These are phyloP conservation scores for Congeria kusceri DNA, from an alignment of 2,888 invertebrate genomes.

Conservation along the genomic window DNA sequence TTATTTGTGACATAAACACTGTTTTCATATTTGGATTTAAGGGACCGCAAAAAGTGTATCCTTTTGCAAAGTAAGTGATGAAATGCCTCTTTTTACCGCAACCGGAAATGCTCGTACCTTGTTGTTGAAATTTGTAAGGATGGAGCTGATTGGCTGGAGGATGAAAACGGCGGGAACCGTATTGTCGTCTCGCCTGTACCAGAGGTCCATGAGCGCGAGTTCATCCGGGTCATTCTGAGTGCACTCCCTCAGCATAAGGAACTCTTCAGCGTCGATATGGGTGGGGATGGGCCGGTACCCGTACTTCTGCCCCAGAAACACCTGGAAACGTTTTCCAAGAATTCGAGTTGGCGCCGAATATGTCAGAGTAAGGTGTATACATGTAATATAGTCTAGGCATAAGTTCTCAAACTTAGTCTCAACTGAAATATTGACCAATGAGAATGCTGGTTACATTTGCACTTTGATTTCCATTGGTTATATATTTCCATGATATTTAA, in stretches of 20 bases:
- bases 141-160: slow-evolving; percentile 98
- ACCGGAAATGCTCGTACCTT: slow-evolving; percentile 88
- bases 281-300: slow-evolving; percentile 99
- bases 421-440: too few relatives aligned
- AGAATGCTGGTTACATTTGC: too few relatives aligned
- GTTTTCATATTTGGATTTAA: too few relatives aligned
- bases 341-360: neutral
- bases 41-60: too few relatives aligned
- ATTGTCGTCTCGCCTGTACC: slow-evolving; percentile 98
- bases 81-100: too few relatives aligned
- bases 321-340: slow-evolving; percentile 86
- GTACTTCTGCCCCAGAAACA: slow-evolving; percentile 98
- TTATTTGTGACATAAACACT: too few relatives aligned
- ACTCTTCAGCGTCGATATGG: slow-evolving; percentile 94
- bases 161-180: slow-evolving; percentile 98
- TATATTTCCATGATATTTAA: too few relatives aligned
- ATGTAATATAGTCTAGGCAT: too few relatives aligned
- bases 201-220: slow-evolving; percentile 94
- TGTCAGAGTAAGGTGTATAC: too few relatives aligned
- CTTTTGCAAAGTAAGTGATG: too few relatives aligned
- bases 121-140: slow-evolving; percentile 98
- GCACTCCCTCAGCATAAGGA: slow-evolving; percentile 94
- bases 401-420: too few relatives aligned
- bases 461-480: too few relatives aligned
- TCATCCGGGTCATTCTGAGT: slow-evolving; percentile 88